These are phyloP conservation scores for Lycia hirtaria DNA, from an alignment of 2,888 invertebrate species.

Conservation along the genomic window DNA sequence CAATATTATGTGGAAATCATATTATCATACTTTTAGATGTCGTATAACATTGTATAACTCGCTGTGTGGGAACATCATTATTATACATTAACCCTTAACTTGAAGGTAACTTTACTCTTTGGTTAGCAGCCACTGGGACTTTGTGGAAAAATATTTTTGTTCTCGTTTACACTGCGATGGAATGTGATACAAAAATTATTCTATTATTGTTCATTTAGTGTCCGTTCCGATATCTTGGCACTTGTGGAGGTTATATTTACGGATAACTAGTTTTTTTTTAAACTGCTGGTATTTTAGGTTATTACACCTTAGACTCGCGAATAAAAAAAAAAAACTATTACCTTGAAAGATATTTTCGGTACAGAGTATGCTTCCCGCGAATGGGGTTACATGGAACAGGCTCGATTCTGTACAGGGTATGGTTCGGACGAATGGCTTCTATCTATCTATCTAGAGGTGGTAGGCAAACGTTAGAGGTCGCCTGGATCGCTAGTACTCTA, in stretches of 20 bases:
- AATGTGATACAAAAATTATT: conserved; percentile 70
- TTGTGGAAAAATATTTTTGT: conserved; percentile 58
- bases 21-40: too few species aligned
- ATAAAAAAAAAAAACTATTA: not conserved
- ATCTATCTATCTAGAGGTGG: conserved; percentile 39
- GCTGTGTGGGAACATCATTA: too few species aligned
- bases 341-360: not conserved
- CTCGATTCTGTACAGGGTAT: conserved; percentile 18
- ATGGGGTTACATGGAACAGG: conserved; percentile 27
- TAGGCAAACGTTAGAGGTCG: conserved; percentile 9
- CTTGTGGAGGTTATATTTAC: conserved; percentile 69
- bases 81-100: conserved; percentile 76
- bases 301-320: not conserved
- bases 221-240: conserved; percentile 68
- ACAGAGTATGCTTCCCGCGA: not conserved
- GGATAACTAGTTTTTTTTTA: conserved; percentile 2
- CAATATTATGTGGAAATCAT: too few species aligned
- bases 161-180: conserved; percentile 55
- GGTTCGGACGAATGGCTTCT: conserved; percentile 46
- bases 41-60: too few species aligned
- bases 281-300: conserved; percentile 4
- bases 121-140: conserved; percentile 77
- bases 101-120: conserved; percentile 84
- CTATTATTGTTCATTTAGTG: conserved; percentile 65
- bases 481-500: not conserved